Base-by-base conservation (phyloP, 2,888 invertebrate genomes). In the Clusia tigrina region DNA sequence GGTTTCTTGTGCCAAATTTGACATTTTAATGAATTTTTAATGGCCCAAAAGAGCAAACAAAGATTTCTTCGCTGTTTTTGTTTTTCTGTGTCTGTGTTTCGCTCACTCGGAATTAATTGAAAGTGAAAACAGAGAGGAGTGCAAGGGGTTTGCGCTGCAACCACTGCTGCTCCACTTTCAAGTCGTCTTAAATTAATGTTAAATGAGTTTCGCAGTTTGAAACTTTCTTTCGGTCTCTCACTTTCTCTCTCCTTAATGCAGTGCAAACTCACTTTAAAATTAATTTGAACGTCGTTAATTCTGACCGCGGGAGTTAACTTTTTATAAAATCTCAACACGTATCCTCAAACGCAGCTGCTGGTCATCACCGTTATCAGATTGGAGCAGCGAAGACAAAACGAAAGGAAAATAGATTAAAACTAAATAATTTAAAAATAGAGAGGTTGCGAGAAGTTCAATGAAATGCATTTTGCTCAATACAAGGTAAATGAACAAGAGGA, bases 231-330 rank as follows among this genome's bases (percentile, higher is more conserved):
- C n/a, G n/a, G n/a, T n/a, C n/a, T n/a, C n/a, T n/a, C n/a, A n/a
- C n/a, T n/a, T n/a, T n/a, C n/a, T n/a, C n/a, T n/a, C n/a, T n/a
- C n/a, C n/a, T n/a, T n/a, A n/a, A n/a, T n/a, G n/a, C n/a, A n/a
- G n/a, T n/a, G n/a, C n/a, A 42, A 42, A 42, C 6, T 42, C n/a
- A n/a, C 42, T 3, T n/a, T 15, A 10, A 42, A 42, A 10, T 42
- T 42, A 42, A 42, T 15, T 42, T 42, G n/a, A 42, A 2, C 10
- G 3, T 42, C 42, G 6, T 42, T 42, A 42, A 42, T 15, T 42
- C n/a, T 17, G n/a, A 42, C 32, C 32, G 42, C n/a, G n/a, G n/a
- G n/a, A 42, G n/a, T 42, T 42, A 48, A 48, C 48, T 48, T 48
- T 48, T 20, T 48, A 3, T 20, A 42, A 48, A 48, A 22, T 48